Conservation (phyloP, 2,888 invertebrate species). For the Dioctria rufipes region DNA sequence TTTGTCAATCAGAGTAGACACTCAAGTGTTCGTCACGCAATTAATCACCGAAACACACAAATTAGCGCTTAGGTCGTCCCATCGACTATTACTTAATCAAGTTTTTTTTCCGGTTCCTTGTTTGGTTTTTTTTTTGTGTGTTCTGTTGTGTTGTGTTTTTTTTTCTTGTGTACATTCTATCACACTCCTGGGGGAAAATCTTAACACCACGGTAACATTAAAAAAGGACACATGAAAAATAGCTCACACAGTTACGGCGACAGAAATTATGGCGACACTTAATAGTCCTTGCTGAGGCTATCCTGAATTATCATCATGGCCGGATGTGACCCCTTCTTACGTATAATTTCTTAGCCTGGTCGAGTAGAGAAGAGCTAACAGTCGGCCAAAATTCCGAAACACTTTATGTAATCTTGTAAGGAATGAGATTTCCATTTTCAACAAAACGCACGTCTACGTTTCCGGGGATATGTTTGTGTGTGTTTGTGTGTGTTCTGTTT, state of each 20-base stretch:
- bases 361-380: too few species aligned
- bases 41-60: constrained; percentile 47
- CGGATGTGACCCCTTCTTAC: constrained; percentile 31
- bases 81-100: constrained; percentile 48
- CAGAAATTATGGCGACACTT: constrained; percentile 55
- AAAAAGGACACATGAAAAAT: constrained; percentile 47
- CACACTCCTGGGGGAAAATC: constrained; percentile 14
- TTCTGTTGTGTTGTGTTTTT: background rate
- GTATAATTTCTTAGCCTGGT: background rate
- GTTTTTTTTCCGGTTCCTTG: background rate
- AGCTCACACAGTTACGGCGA: constrained; percentile 45
- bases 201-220: constrained; percentile 33
- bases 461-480: too few species aligned
- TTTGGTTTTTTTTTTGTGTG: too few species aligned
- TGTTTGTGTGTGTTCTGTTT: too few species aligned
- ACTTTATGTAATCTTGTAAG: constrained; percentile 32
- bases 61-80: constrained; percentile 25
- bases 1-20: constrained; percentile 45
- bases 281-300: constrained; percentile 37
- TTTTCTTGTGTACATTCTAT: background rate
- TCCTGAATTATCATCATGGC: constrained; percentile 1
- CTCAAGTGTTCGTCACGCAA: constrained; percentile 47
- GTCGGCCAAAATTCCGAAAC: constrained; percentile 15
- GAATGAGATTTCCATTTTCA: constrained; percentile 21
- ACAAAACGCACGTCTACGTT: too few species aligned